These are phyloP conservation scores for Neosilurus mollespiculum DNA, from an alignment of 2,797 vertebrate species.

Conservation along the genomic window DNA sequence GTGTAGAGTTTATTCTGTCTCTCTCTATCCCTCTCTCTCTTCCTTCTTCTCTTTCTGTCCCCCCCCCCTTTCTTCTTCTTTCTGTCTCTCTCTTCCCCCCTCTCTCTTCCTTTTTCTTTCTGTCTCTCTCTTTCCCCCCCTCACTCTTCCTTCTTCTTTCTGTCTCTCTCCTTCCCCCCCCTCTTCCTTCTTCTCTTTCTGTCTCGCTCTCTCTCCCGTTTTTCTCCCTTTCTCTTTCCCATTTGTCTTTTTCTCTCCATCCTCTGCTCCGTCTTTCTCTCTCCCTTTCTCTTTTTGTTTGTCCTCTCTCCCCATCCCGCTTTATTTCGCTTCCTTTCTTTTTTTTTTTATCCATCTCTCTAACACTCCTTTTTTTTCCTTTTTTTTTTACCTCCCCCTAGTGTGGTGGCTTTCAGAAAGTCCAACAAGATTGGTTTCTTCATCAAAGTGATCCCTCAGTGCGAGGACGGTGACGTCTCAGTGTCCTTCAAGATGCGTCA, in stretches of 20 bases:
- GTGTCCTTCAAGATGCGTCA: conserved; percentile 96
- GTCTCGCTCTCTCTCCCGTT: neutral
- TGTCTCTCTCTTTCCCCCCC: neutral
- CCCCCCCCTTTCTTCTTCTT: too few relatives aligned
- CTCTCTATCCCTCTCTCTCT: neutral
- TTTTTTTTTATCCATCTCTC: too few relatives aligned
- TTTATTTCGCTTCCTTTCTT: too few relatives aligned
- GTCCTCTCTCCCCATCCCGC: too few relatives aligned
- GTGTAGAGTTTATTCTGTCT: neutral
- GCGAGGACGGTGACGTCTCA: conserved; percentile 84
- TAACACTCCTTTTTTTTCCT: too few relatives aligned
- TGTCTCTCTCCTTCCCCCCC: neutral
- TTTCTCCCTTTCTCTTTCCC: neutral
- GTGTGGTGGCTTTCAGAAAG: conserved; percentile 94
- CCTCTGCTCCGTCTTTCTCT: neutral
- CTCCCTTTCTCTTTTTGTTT: neutral
- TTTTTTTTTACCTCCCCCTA: conserved; percentile 54
- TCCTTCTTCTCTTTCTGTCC: too few relatives aligned
- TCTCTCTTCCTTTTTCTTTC: neutral
- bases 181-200: neutral
- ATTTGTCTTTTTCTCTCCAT: neutral
- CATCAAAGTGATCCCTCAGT: conserved; percentile 94
- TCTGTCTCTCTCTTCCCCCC: too few relatives aligned
- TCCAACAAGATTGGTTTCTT: conserved; percentile 98
- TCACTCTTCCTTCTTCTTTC: neutral